Evolutionary conservation across 1,140 invertebrate species (phyloP).

Genomic region (Ips nitidus): DNA sequence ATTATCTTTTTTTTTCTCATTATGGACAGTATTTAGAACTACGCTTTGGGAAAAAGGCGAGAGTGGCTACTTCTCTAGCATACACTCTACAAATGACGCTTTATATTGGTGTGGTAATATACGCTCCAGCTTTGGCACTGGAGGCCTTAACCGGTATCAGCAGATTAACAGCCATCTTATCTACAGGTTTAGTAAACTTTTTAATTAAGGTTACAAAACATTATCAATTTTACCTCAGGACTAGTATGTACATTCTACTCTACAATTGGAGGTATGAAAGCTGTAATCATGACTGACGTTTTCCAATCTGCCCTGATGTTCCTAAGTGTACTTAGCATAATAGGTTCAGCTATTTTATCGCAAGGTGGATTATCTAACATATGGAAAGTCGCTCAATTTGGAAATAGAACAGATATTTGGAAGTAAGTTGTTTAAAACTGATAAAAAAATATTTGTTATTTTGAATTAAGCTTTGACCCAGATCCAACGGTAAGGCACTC

Average conservation of each 20-base stretch:
- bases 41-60: constrained; percentile 70
- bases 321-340: constrained; percentile 70
- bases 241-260: constrained; percentile 84
- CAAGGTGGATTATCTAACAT: constrained; percentile 66
- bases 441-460: background rate
- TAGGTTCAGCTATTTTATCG: constrained; percentile 66
- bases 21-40: constrained; percentile 74
- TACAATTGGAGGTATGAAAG: constrained; percentile 85
- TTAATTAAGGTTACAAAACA: background rate
- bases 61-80: constrained; percentile 72
- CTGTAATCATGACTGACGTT: constrained; percentile 84
- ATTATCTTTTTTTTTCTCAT: background rate
- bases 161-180: constrained; percentile 72
- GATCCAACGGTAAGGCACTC: constrained; percentile 77
- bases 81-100: constrained; percentile 83
- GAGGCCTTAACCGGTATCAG: constrained; percentile 84
- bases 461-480: constrained; percentile 55
- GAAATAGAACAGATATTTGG: constrained; percentile 67
- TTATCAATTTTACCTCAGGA: constrained; percentile 43
- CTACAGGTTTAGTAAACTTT: constrained; percentile 62
- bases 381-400: constrained; percentile 65
- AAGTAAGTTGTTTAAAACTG: constrained; percentile 55
- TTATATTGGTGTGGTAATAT: constrained; percentile 91
- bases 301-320: constrained; percentile 83
- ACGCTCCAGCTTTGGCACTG: constrained; percentile 86